Conservation (phyloP, 2,888 invertebrate species). For the Lochmaea capreae region DNA sequence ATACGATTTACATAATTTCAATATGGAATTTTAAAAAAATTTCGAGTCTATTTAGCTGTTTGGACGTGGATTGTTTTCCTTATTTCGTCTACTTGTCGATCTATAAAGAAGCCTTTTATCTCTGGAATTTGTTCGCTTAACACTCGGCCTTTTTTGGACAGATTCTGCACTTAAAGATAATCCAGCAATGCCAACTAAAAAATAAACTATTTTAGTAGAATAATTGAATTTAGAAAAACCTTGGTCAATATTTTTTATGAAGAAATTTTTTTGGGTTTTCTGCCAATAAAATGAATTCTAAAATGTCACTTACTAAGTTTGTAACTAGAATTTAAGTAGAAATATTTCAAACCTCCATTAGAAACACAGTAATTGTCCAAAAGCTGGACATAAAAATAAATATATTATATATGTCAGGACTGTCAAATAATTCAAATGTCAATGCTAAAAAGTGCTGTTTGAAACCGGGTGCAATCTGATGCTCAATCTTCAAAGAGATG, state of each 20-base stretch:
- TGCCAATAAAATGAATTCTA: too few species aligned
- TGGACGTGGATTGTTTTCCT: slow-evolving; percentile 68
- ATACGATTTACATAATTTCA: slow-evolving; percentile 49
- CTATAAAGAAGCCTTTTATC: slow-evolving; percentile 68
- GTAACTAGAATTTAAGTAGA: too few species aligned
- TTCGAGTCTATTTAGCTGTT: slow-evolving; percentile 57
- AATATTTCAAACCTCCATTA: too few species aligned
- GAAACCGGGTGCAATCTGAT: too few species aligned
- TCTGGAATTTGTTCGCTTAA: slow-evolving; percentile 70
- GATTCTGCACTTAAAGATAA: slow-evolving; percentile 74
- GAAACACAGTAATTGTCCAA: too few species aligned
- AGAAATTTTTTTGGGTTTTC: too few species aligned
- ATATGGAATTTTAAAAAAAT: slow-evolving; percentile 58
- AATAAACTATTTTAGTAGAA: slow-evolving; percentile 3
- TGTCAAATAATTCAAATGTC: too few species aligned
- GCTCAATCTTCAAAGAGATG: too few species aligned
- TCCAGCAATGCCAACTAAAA: slow-evolving; percentile 70
- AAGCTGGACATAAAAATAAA: too few species aligned
- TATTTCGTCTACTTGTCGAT: slow-evolving; percentile 70
- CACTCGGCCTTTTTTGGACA: slow-evolving; percentile 70
- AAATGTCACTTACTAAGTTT: too few species aligned
- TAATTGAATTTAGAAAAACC: neutral
- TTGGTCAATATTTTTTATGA: neutral
- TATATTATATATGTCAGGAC: too few species aligned
- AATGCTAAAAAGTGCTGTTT: too few species aligned